These are phyloP conservation scores for Andrena cerasifolii DNA, from an alignment of 1,140 invertebrate genomes.

Conservation along the genomic window DNA sequence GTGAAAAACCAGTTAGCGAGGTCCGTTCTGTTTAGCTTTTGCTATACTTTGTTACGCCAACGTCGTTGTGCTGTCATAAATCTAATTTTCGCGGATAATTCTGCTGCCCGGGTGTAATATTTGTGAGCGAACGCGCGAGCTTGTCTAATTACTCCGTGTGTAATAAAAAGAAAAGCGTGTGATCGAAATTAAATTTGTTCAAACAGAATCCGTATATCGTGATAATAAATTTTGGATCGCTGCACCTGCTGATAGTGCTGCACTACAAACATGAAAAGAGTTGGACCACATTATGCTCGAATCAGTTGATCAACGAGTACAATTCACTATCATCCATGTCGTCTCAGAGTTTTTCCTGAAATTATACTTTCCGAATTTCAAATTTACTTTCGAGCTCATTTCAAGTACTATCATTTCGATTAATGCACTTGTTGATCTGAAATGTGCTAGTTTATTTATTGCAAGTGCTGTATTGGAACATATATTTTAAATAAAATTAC, in stretches of 20 bases:
- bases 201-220: background rate
- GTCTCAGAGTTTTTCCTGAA: background rate
- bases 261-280: conserved; percentile 7
- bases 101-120: conserved; percentile 12
- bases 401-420: too few relatives aligned
- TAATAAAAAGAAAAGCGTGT: background rate
- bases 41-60: conserved; percentile 8
- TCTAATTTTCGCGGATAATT: conserved; percentile 16
- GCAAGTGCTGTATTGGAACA: too few relatives aligned
- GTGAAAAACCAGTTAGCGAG: conserved; percentile 14
- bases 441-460: too few relatives aligned
- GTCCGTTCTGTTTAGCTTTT: conserved; percentile 2
- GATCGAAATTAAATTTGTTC: conserved; percentile 13
- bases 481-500: too few relatives aligned
- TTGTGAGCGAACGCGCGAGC: background rate
- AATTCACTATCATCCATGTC: background rate
- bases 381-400: background rate
- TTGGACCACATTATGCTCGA: background rate
- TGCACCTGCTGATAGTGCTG: background rate
- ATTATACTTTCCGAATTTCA: background rate
- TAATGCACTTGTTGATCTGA: too few relatives aligned
- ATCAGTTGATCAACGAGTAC: background rate
- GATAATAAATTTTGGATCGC: conserved; percentile 2
- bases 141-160: conserved; percentile 5
- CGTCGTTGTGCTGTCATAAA: conserved; percentile 13